These are phyloP conservation scores for Eumacrocentrus americanus DNA, from an alignment of 2,888 invertebrate genomes.

Conservation along the genomic window DNA sequence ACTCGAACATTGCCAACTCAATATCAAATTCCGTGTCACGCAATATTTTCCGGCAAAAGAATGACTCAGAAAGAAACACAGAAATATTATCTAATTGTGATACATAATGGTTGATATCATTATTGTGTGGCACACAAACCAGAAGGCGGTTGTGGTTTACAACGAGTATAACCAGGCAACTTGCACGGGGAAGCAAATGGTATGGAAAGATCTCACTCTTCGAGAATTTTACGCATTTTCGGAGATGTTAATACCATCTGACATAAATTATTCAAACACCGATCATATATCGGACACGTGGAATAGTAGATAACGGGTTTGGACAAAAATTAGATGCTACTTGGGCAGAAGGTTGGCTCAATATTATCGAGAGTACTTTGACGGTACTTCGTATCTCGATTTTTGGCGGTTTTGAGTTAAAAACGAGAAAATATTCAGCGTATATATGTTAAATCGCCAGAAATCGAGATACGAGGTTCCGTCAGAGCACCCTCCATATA, in stretches of 20 bases:
- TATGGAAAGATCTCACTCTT: slow-evolving; percentile 16
- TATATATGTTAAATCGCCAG: too few relatives aligned
- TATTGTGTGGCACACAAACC: slow-evolving; percentile 9
- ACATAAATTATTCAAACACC: slow-evolving; percentile 37
- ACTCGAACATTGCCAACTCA: slow-evolving; percentile 26
- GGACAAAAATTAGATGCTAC: too few relatives aligned
- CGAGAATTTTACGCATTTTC: slow-evolving; percentile 35
- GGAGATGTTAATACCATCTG: slow-evolving; percentile 35
- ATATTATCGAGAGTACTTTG: too few relatives aligned
- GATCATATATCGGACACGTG: slow-evolving; percentile 38
- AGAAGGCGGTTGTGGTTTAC: slow-evolving; percentile 5
- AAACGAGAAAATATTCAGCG: too few relatives aligned
- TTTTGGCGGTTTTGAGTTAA: too few relatives aligned
- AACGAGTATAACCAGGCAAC: slow-evolving; percentile 19
- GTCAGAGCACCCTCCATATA: too few relatives aligned
- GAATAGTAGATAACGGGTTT: too few relatives aligned
- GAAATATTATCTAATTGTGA: slow-evolving; percentile 25
- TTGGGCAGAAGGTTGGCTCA: too few relatives aligned
- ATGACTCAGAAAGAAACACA: slow-evolving; percentile 27
- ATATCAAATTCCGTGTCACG: slow-evolving; percentile 20
- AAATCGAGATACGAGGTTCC: too few relatives aligned
- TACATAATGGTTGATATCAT: slow-evolving; percentile 22
- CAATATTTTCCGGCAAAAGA: slow-evolving; percentile 26
- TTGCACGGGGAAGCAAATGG: slow-evolving; percentile 11
- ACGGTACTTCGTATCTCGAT: too few relatives aligned